A percentile compares a stretch with the other conserved stretches of the same genome.
Evolutionary conservation across 2,797 vertebrate genomes (phyloP).

Genomic region (Phataginus tetradactyla): DNA sequence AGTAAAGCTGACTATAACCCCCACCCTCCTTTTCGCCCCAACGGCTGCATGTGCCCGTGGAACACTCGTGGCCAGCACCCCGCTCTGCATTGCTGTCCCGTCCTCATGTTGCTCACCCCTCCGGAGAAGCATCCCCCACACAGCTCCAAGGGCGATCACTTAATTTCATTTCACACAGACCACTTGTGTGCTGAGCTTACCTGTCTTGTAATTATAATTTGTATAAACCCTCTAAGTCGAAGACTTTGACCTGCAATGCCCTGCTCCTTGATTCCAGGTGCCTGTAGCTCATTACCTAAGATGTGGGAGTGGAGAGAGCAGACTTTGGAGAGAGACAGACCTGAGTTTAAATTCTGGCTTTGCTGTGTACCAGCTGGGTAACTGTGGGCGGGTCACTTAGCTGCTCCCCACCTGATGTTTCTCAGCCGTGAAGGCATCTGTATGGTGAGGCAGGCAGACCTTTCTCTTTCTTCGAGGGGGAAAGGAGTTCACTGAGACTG

Average conservation of each 20-base stretch:
- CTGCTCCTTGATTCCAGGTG: neutral
- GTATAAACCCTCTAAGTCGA: neutral
- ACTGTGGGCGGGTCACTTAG: neutral
- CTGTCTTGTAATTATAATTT: neutral
- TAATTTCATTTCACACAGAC: neutral
- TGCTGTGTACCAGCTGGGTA: neutral
- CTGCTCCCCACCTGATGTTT: neutral
- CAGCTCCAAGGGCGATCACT: neutral
- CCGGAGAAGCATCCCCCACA: neutral
- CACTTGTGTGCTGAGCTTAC: neutral
- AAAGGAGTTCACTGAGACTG: neutral
- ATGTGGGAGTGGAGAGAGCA: neutral
- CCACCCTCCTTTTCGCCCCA: neutral
- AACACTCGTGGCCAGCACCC: rapidly evolving
- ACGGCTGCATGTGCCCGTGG: neutral
- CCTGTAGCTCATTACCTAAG: neutral
- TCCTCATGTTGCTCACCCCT: neutral
- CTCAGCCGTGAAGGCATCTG: neutral
- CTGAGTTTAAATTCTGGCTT: neutral
- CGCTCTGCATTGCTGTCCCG: too few relatives aligned
- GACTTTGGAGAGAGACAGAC: neutral
- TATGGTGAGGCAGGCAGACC: neutral
- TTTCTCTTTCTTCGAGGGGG: neutral
- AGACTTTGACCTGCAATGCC: neutral
- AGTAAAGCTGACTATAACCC: neutral